Evolutionary conservation across 2,888 invertebrate genomes (phyloP).

Genomic region (Hemaris fuciformis): DNA sequence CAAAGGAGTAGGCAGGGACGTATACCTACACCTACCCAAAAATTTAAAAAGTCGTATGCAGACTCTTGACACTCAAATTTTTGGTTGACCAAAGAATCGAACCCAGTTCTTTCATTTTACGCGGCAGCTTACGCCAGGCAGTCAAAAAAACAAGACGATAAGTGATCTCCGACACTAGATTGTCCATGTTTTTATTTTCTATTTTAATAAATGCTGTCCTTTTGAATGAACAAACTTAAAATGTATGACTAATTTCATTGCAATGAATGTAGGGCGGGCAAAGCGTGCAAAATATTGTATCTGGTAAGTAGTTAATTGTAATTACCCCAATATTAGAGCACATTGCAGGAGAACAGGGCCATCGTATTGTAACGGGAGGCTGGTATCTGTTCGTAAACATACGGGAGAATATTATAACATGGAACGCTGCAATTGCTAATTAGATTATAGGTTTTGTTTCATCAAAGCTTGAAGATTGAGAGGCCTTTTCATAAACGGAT

Average conservation of each 20-base stretch:
- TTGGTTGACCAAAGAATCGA: too few relatives aligned
- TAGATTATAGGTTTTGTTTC: background rate
- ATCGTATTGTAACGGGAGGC: conserved; percentile 13
- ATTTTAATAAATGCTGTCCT: background rate
- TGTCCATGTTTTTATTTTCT: too few relatives aligned
- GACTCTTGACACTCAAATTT: too few relatives aligned
- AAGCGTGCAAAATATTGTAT: conserved; percentile 6
- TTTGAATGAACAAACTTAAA: background rate
- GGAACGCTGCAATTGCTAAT: background rate
- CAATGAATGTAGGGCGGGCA: background rate
- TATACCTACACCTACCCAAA: too few relatives aligned
- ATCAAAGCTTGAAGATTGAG: too few relatives aligned
- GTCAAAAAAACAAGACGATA: too few relatives aligned
- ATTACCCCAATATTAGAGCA: conserved; percentile 24
- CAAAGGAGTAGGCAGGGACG: too few relatives aligned
- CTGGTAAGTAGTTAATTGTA: conserved; percentile 25
- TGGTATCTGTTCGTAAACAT: conserved; percentile 6
- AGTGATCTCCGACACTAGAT: too few relatives aligned
- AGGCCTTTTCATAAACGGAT: too few relatives aligned
- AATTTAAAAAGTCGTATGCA: too few relatives aligned
- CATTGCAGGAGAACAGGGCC: conserved; percentile 14
- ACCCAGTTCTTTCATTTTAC: too few relatives aligned
- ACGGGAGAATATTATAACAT: background rate
- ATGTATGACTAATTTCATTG: conserved; percentile 1
- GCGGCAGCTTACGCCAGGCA: too few relatives aligned